Evolutionary conservation across 2,888 invertebrate genomes (phyloP), one percentile per base, ranked within the genome.

Genomic region (Marasmarcha lunaedactyla): DNA sequence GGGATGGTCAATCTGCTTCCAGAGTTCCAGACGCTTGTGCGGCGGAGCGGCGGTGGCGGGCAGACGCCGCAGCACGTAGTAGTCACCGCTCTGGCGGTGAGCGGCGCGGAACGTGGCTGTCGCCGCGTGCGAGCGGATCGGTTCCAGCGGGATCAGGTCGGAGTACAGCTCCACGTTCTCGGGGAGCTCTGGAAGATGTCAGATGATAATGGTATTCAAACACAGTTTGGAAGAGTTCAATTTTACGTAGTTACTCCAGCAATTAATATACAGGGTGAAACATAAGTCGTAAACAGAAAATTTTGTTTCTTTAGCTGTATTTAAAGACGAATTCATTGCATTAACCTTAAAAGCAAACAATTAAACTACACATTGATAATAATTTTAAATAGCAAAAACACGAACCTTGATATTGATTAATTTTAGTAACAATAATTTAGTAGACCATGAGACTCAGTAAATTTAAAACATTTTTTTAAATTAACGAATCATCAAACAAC

Each of bases 1-100:
- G 56, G 97, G 94, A 78, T 98, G 98, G 62, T 91, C 90, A 42
- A 98, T 85, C 73, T 95, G 93, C 70, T 95, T 96, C 98, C 98
- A 98, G 85, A 91, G 88, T 55, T 98, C 97, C 33, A 97, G 91
- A 84, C 95, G 91, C 62, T 96, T 95, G 33, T 92, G 90, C 27
- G 30, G 10, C 7, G 34, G 25, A 54, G 91, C 91, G 63, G 92
- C 91, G 66, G 71, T 81, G 74, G 93, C 92, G 74, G 97, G 97
- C 56, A 97, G 89, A 55, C 97, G 88, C 42, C 96, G 87, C 48
- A 98, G 79, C 55, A 95, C 96, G 73, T 90, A 94, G 50, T 90
- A 88, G 36, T 90, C 87, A 38, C 97, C 96, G 49, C 88, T 93
- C 70, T 92, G 92, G n/a, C 90, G 87, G 74, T 94, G 91, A 39